Percentiles rank a stretch among this genome's conserved stretches.
phyloP scores from a whole-genome alignment of 2,888 invertebrate genomes.

The Gibbula magus region DNA sequence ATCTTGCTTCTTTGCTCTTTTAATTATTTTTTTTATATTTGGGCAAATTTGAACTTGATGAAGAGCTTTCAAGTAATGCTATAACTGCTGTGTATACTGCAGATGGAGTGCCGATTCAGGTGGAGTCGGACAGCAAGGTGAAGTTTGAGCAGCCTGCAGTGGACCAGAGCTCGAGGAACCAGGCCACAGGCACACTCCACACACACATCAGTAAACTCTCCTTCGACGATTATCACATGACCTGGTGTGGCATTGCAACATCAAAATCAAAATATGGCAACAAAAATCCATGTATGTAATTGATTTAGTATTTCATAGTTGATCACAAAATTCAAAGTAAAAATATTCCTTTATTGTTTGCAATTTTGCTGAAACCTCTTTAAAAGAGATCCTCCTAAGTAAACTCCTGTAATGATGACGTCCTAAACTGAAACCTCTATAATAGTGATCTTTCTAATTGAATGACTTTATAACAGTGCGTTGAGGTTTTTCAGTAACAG shows the following conservation, averaged over 20 bases:
- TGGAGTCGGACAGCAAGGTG: slow-evolving; percentile 27
- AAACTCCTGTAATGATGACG: no score
- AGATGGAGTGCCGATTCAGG: slow-evolving; percentile 28
- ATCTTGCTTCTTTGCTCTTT: not conserved
- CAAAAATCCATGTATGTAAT: slow-evolving; percentile 66
- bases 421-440: no score
- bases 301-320: no score
- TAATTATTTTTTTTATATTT: not conserved
- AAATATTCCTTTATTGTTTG: no score
- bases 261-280: slow-evolving; percentile 59
- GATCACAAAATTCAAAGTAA: no score
- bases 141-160: slow-evolving; percentile 10
- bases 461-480: no score
- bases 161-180: not conserved
- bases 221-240: slow-evolving; percentile 72
- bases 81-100: not conserved
- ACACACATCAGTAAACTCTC: slow-evolving; percentile 60
- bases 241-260: slow-evolving; percentile 72
- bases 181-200: slow-evolving; percentile 27
- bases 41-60: no score
- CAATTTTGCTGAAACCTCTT: no score
- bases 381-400: no score
- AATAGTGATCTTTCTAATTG: no score
- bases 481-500: no score
- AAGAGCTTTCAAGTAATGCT: no score